Evolutionary conservation across 2,797 vertebrate genomes (phyloP), one percentile per base, ranked within the genome.

Genomic region (Labroides dimidiatus): DNA sequence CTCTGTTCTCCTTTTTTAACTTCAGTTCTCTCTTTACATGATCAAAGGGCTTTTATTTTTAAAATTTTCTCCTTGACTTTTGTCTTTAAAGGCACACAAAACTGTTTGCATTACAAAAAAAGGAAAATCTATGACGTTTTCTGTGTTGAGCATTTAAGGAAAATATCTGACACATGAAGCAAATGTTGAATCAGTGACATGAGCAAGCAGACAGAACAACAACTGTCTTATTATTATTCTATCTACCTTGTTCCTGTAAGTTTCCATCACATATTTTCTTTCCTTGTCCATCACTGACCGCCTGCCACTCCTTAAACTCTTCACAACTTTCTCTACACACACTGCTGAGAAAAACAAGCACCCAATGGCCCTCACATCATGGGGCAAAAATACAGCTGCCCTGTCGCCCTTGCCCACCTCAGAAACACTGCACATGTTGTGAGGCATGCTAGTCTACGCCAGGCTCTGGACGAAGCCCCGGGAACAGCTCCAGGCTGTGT

Each of bases 401-500:
- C 74, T 62, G 58, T 62, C 78, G 72, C 45, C 66, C 67, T 83
- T 59, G 49, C 27, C 30, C 33, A 64, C 37, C 64, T 45, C 62
- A 75, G 82, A 78, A 85, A 66, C 76, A 69, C 42, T 72, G 80
- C 39, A 70, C 49, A 65, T 27, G 60, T 59, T 69, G 48, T 47
- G 48, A 77, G 68, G 69, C 68, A 63, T 70, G 68, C 68, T 60
- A 59, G 63, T 69, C 64, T 73, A 45, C 21, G n/a, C 63, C 78
- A 68, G 58, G 57, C 48, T 70, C 19, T 5, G 48, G 61, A 80
- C 68, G 79, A 79, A 69, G 66, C 77, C 62, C 27, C 23, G 81
- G 76, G 72, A 84, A 49, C 64, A 68, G 84, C 81, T 85, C 42
- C 2, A 61, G 78, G 79, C 84, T 72, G 47, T 78, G 58, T 64